Conservation (phyloP, 2,797 vertebrate genomes). For the Hoplostethus mediterraneus region DNA sequence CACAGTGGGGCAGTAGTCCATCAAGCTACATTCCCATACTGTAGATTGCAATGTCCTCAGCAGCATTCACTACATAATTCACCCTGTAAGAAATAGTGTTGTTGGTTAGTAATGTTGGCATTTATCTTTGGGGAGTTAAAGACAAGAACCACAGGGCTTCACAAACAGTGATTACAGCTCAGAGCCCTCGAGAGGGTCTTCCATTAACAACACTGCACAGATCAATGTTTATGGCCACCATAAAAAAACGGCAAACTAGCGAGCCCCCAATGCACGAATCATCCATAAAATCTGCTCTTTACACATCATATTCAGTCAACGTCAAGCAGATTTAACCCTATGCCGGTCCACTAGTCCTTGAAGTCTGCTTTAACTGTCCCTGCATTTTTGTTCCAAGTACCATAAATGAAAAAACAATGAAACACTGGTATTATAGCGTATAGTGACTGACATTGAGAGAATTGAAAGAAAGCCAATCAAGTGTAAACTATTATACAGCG, state of each 20-base stretch:
- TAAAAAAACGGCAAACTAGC: slow-evolving; percentile 76
- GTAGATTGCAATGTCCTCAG: slow-evolving; percentile 28
- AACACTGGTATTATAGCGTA: slow-evolving; percentile 3
- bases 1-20: slow-evolving; percentile 72
- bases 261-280: slow-evolving; percentile 54
- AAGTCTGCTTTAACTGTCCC: slow-evolving; percentile 17
- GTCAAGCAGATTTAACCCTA: slow-evolving; percentile 47
- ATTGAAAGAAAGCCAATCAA: slow-evolving; percentile 14
- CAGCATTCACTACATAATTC: slow-evolving; percentile 43
- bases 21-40: slow-evolving; percentile 54
- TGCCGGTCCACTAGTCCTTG: slow-evolving; percentile 12
- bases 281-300: slow-evolving; percentile 63
- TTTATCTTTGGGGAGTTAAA: slow-evolving; percentile 18
- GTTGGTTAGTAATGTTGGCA: slow-evolving; percentile 20
- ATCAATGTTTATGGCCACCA: slow-evolving; percentile 85
- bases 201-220: slow-evolving; percentile 74
- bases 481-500: slow-evolving; percentile 43
- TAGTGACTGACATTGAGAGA: slow-evolving; percentile 21
- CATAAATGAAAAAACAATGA: slow-evolving; percentile 10
- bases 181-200: slow-evolving; percentile 78
- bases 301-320: slow-evolving; percentile 11
- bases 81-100: slow-evolving; percentile 26
- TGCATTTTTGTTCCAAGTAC: neutral
- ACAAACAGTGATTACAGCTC: slow-evolving; percentile 78
- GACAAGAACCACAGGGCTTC: slow-evolving; percentile 44